phyloP scores from a whole-genome alignment of 2,888 invertebrate species.

The Polydrusus tereticollis region DNA sequence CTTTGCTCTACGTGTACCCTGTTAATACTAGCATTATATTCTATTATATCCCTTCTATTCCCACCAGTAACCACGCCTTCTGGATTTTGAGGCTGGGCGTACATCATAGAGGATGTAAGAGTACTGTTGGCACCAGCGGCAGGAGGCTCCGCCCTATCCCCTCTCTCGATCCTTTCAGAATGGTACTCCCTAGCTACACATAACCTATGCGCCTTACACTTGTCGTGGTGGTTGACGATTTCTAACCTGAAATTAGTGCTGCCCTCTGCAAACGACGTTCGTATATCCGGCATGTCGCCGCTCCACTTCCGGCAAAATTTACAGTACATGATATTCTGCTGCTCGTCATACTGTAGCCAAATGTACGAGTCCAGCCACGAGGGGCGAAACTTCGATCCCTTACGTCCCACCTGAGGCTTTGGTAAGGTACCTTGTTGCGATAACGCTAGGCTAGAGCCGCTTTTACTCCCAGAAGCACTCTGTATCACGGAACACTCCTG shows the following conservation, averaged over 20 bases:
- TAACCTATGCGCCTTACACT: constrained; percentile 81
- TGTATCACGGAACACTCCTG: constrained; percentile 66
- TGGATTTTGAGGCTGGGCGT: background rate
- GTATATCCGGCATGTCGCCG: constrained; percentile 76
- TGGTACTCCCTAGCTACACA: constrained; percentile 71
- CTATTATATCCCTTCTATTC: background rate
- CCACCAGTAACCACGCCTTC: background rate
- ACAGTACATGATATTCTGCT: constrained; percentile 79
- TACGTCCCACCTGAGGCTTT: constrained; percentile 61
- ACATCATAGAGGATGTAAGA: background rate
- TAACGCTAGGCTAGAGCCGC: background rate
- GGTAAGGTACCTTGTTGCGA: background rate
- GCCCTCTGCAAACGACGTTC: constrained; percentile 85
- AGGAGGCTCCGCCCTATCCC: background rate
- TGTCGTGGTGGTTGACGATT: constrained; percentile 84
- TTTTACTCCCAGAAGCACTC: constrained; percentile 23
- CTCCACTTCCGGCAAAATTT: constrained; percentile 82
- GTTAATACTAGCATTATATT: background rate
- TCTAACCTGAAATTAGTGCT: constrained; percentile 82
- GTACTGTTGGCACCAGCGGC: background rate
- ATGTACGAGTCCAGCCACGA: constrained; percentile 78
- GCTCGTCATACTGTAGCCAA: constrained; percentile 81
- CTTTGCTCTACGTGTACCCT: background rate
- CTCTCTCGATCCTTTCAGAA: constrained; percentile 45
- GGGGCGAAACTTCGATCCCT: constrained; percentile 76